Percentiles rank a stretch among this genome's conserved stretches.
phyloP scores from a whole-genome alignment of 1,140 invertebrate species.

The Portunus trituberculatus region DNA sequence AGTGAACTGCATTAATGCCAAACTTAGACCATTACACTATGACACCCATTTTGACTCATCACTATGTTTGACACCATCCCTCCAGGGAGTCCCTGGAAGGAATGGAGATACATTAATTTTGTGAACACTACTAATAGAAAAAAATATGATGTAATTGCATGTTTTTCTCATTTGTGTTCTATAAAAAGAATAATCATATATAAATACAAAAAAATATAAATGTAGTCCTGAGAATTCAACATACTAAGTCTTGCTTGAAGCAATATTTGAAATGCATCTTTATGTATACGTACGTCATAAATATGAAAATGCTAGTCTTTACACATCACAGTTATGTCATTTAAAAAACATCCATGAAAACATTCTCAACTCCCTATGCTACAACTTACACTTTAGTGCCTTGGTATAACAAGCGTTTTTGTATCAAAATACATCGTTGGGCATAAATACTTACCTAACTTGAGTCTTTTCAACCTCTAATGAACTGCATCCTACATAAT shows the following conservation, averaged over 20 bases:
- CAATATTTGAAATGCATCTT: slow-evolving; percentile 35
- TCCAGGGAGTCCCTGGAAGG: no score
- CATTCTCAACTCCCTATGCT: neutral
- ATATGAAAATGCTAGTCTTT: slow-evolving; percentile 67
- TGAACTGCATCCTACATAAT: neutral
- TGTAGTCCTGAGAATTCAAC: slow-evolving; percentile 49
- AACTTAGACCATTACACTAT: no score
- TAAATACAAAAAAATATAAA: neutral
- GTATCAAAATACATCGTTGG: slow-evolving; percentile 58
- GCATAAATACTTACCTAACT: slow-evolving; percentile 33
- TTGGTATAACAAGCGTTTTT: slow-evolving; percentile 39
- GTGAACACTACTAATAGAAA: neutral
- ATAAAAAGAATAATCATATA: no score
- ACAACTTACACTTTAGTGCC: slow-evolving; percentile 41
- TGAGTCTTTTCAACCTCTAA: neutral
- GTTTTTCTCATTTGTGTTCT: no score
- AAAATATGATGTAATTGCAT: no score
- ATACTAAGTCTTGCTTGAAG: slow-evolving; percentile 24
- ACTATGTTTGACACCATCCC: no score
- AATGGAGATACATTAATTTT: neutral
- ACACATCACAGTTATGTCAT: slow-evolving; percentile 68
- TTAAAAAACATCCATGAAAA: slow-evolving; percentile 58
- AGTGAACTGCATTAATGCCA: neutral
- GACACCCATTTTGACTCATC: neutral
- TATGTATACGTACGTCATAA: slow-evolving; percentile 50